Conservation (phyloP, 1,140 invertebrate species). For the Plectrocnemia conspersa region DNA sequence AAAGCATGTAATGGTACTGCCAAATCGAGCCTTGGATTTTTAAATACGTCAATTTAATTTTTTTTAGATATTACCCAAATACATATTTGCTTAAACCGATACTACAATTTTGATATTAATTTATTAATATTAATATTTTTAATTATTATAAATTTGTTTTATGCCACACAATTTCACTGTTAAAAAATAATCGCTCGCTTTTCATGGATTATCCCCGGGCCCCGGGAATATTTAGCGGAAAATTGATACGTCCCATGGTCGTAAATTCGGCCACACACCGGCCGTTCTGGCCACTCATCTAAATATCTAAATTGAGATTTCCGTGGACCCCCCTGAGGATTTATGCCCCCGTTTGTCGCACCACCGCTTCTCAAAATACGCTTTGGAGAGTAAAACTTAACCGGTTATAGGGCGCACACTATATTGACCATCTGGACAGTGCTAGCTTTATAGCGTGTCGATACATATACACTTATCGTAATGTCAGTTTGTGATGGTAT, state of each 20-base stretch:
- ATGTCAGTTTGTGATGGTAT: too few species aligned
- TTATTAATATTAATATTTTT: neutral
- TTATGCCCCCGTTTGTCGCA: conserved; percentile 18
- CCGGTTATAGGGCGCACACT: too few species aligned
- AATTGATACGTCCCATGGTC: conserved; percentile 32
- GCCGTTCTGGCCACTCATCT: conserved; percentile 33
- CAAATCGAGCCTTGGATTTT: too few species aligned
- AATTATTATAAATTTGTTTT: neutral
- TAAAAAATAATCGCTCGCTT: neutral
- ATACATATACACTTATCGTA: too few species aligned
- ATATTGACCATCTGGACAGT: too few species aligned
- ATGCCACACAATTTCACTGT: neutral
- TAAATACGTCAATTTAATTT: too few species aligned
- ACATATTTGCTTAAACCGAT: neutral
- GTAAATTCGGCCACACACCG: conserved; percentile 32
- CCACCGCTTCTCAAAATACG: conserved; percentile 5
- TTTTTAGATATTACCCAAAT: neutral
- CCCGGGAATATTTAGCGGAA: conserved; percentile 32
- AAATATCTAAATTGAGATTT: conserved; percentile 35
- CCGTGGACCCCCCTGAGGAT: conserved; percentile 22
- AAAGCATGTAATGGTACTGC: too few species aligned
- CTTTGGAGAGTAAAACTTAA: too few species aligned
- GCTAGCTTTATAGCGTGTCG: too few species aligned
- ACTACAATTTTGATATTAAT: neutral
- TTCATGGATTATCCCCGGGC: neutral